Base-by-base conservation (phyloP, 2,113 vertebrate genomes). In the Poecile atricapillus region DNA sequence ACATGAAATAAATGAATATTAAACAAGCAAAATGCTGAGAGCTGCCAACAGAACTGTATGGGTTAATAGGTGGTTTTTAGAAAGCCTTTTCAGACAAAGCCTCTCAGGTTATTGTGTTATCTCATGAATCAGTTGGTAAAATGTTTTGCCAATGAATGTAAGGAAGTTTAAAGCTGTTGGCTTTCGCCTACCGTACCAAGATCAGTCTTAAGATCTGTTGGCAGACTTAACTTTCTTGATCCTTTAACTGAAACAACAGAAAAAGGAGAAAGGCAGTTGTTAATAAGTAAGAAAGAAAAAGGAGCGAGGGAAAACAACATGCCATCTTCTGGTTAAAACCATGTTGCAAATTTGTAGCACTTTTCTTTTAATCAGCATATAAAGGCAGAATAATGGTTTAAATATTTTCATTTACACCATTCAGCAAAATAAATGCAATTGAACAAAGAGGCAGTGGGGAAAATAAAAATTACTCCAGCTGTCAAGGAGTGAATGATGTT, bases 191-290 rank as follows among this genome's bases (percentile, higher is more conserved):
- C 99, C 98, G 98, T 99, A 99, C 99, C 99, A 99, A 99, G 99
- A 99, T 99, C 98, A 99, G 98, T 98, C 98, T 99, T 99, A 99
- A 99, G 99, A 99, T 99, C 99, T 99, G 99, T 99, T 98, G 99
- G 99, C 99, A 99, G 99, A 99, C 99, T 99, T 99, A 99, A 99
- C 98, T 99, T 99, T 99, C 99, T 99, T 98, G 99, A 99, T 98
- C 99, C 99, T 99, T 99, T 99, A 97, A 99, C 99, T 99, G 99
- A 98, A 99, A 99, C 98, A 99, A 99, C 98, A 99, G 98, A 98
- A 98, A 99, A 99, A 99, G 98, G 98, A 99, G 98, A 99, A 99
- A 98, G 98, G 98, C 96, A 98, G 97, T 97, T 98, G 98, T 99
- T 99, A 99, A 99, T 99, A 97, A 97, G 81, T 96, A 97, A 97